Percentiles rank a stretch among this genome's conserved stretches.
Evolutionary conservation across 2,888 invertebrate genomes (phyloP).

Genomic region (Synanthedon myopaeformis): DNA sequence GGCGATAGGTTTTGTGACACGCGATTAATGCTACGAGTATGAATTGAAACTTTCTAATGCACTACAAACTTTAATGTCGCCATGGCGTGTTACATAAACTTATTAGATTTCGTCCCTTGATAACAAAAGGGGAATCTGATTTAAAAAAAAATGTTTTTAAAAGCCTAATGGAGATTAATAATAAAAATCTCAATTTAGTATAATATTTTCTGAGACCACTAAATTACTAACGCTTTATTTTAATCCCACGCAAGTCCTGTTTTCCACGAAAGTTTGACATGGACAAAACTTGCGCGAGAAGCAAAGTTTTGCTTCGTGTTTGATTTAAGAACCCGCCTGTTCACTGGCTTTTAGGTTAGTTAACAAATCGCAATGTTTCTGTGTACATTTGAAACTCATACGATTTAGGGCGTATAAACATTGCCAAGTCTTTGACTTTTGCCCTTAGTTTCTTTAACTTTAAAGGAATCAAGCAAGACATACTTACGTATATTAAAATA

Average conservation of each 20-base stretch:
- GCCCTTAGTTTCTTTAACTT: neutral
- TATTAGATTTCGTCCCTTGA: conserved; percentile 24
- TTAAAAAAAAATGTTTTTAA: too few species aligned
- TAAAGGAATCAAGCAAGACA: too few species aligned
- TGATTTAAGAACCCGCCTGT: conserved; percentile 26
- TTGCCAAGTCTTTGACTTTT: neutral
- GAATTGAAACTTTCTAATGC: conserved; percentile 15
- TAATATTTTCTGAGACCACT: too few species aligned
- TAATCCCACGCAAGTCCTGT: too few species aligned
- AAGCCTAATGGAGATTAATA: too few species aligned
- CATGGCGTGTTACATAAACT: conserved; percentile 41
- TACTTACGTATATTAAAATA: too few species aligned
- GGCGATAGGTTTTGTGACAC: conserved; percentile 14
- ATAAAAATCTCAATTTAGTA: too few species aligned
- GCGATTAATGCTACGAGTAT: conserved; percentile 26
- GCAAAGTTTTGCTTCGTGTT: conserved; percentile 26
- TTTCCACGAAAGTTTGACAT: too few species aligned
- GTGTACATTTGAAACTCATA: conserved; percentile 10
- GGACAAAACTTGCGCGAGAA: conserved; percentile 1
- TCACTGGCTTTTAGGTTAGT: conserved; percentile 9
- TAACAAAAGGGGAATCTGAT: too few species aligned
- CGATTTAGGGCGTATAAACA: neutral
- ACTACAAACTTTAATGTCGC: conserved; percentile 38
- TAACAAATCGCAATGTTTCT: conserved; percentile 18
- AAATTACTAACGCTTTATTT: too few species aligned